Conservation (phyloP, 2,888 invertebrate species). For the Hetaerina titia region DNA sequence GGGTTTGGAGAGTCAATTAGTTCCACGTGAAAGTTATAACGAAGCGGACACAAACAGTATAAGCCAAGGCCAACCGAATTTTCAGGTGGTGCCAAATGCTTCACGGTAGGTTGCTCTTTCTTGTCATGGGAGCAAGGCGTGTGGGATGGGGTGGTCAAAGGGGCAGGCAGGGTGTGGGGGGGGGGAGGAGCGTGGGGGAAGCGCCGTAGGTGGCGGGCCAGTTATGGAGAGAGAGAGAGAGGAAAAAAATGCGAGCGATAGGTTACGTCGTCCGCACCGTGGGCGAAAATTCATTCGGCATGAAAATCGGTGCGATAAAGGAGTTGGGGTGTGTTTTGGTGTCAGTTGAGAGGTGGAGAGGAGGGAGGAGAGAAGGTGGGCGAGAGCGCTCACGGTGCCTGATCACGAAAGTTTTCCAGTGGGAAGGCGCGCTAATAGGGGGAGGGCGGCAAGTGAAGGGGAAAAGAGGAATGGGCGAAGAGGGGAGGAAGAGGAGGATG, state of each 20-base stretch:
- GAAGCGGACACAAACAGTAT: neutral
- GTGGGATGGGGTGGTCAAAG: neutral
- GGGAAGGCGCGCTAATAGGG: neutral
- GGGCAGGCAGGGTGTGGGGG: neutral
- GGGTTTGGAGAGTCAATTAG: neutral
- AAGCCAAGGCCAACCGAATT: neutral
- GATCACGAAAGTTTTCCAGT: constrained; percentile 53
- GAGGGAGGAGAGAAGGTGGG: neutral
- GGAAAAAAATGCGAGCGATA: constrained; percentile 37
- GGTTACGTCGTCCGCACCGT: constrained; percentile 62
- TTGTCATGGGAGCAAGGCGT: neutral
- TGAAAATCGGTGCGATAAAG: constrained; percentile 63
- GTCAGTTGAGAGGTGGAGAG: neutral
- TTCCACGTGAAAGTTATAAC: neutral
- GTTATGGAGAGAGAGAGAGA: neutral
- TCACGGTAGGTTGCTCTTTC: constrained; percentile 46
- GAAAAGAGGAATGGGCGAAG: too few species aligned
- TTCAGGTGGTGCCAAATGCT: neutral
- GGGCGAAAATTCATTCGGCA: constrained; percentile 61
- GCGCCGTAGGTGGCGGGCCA: neutral
- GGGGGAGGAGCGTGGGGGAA: neutral
- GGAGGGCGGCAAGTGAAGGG: neutral
- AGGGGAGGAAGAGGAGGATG: neutral
- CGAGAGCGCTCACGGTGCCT: constrained; percentile 56
- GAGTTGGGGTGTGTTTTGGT: constrained; percentile 1